These are phyloP conservation scores for Zosterops hypoxanthus DNA, from an alignment of 2,113 vertebrate species.

Conservation along the genomic window DNA sequence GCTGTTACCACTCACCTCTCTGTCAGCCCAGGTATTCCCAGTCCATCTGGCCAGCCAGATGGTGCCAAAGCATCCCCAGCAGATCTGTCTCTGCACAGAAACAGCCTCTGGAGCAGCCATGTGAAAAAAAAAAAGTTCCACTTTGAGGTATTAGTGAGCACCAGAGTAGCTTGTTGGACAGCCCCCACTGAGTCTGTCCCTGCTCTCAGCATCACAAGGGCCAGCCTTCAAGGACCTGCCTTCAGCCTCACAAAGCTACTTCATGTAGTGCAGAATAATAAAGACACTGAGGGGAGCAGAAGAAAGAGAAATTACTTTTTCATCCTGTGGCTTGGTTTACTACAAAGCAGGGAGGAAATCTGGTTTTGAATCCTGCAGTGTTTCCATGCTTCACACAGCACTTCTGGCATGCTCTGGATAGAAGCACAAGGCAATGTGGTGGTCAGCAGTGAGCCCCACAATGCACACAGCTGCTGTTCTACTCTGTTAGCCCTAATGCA, in stretches of 20 bases:
- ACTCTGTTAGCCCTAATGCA: neutral
- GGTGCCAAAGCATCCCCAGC: neutral
- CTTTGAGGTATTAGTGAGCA: neutral
- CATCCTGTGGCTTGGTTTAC: neutral
- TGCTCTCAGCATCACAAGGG: neutral
- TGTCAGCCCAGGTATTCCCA: neutral
- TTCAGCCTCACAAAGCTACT: neutral
- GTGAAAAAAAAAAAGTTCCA: neutral
- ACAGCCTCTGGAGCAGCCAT: neutral
- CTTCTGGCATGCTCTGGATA: neutral
- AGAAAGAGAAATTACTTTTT: neutral
- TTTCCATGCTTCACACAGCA: neutral
- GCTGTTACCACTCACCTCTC: neutral
- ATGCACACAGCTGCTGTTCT: too few species aligned
- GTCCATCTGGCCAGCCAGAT: neutral
- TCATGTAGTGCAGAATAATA: neutral
- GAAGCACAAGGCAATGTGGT: neutral
- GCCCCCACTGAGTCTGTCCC: neutral
- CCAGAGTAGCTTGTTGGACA: neutral
- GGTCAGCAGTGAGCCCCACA: neutral
- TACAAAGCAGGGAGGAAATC: neutral
- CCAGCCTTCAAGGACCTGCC: neutral
- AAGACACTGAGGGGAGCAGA: neutral
- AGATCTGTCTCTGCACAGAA: neutral
- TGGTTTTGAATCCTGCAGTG: neutral